Percentiles rank a stretch among this genome's conserved stretches.
These are phyloP conservation scores for Pseudobourletiella spinata DNA, from an alignment of 1,140 invertebrate species.

Conservation along the genomic window DNA sequence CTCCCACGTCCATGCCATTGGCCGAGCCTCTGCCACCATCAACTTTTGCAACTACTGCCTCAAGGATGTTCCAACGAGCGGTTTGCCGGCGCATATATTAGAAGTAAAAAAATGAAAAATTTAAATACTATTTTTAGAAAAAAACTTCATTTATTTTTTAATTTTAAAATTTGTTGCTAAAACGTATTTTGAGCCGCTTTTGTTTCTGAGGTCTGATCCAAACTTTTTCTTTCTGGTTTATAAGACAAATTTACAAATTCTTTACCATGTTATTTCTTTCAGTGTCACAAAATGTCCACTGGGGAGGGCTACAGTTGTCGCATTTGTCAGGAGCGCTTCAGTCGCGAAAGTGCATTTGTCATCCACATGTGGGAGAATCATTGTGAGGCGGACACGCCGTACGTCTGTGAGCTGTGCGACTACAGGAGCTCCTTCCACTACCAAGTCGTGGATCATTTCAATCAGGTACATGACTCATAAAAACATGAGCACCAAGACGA, in stretches of 20 bases:
- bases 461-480: no score
- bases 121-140: background rate
- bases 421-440: constrained; percentile 66
- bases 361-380: constrained; percentile 67
- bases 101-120: no score
- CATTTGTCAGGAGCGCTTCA: constrained; percentile 40
- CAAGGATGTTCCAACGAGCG: constrained; percentile 33
- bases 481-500: no score
- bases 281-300: constrained; percentile 20
- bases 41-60: constrained; percentile 37
- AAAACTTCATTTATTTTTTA: background rate
- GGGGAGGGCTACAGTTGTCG: constrained; percentile 29
- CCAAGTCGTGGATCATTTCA: constrained; percentile 60
- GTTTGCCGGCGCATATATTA: constrained; percentile 34
- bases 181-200: background rate
- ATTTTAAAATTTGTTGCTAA: constrained; percentile 1
- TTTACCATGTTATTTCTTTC: constrained; percentile 3
- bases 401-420: constrained; percentile 60
- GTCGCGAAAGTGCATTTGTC: constrained; percentile 43
- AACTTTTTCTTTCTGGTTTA: constrained; percentile 11
- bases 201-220: no score
- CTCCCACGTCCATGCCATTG: constrained; percentile 45
- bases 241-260: background rate
- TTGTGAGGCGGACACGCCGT: constrained; percentile 65
- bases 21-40: background rate